phyloP scores from a whole-genome alignment of 2,888 invertebrate species.

The Mesodorylaimus sp. region DNA sequence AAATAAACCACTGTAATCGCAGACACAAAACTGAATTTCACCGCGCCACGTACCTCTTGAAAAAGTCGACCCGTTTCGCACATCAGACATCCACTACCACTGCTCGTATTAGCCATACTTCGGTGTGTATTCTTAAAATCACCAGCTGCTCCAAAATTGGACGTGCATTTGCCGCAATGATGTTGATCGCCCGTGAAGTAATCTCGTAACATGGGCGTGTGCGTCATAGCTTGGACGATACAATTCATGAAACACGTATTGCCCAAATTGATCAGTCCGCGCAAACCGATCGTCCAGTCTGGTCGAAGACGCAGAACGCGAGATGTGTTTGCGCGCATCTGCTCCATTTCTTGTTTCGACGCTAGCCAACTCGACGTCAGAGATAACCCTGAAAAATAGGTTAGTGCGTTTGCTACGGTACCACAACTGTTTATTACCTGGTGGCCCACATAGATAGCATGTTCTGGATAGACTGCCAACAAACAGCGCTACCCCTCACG shows the following conservation, averaged over 20 bases:
- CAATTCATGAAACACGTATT: conserved; percentile 98
- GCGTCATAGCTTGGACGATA: conserved; percentile 68
- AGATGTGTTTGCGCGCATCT: conserved; percentile 5
- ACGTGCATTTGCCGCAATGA: conserved; percentile 48
- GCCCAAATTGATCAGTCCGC: conserved; percentile 84
- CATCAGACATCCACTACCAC: conserved; percentile 52
- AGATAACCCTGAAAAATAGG: conserved; percentile 11
- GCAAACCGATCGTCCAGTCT: conserved; percentile 41
- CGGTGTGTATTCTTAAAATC: conserved; percentile 26
- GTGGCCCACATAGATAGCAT: too few relatives aligned
- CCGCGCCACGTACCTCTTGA: conserved; percentile 49
- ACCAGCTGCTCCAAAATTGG: too few relatives aligned
- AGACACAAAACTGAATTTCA: not conserved
- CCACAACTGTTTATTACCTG: too few relatives aligned
- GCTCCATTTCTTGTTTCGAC: conserved; percentile 11
- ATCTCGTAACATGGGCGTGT: conserved; percentile 78
- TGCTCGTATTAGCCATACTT: too few relatives aligned
- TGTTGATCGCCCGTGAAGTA: conserved; percentile 86
- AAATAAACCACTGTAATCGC: not conserved
- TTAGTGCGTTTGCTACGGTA: too few relatives aligned
- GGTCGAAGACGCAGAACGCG: not conserved
- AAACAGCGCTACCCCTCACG: too few relatives aligned
- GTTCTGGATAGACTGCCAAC: too few relatives aligned
- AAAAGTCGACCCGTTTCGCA: conserved; percentile 87
- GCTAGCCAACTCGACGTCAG: conserved; percentile 16